phyloP scores from a whole-genome alignment of 2,888 invertebrate species.

The Agriopis leucophaearia region DNA sequence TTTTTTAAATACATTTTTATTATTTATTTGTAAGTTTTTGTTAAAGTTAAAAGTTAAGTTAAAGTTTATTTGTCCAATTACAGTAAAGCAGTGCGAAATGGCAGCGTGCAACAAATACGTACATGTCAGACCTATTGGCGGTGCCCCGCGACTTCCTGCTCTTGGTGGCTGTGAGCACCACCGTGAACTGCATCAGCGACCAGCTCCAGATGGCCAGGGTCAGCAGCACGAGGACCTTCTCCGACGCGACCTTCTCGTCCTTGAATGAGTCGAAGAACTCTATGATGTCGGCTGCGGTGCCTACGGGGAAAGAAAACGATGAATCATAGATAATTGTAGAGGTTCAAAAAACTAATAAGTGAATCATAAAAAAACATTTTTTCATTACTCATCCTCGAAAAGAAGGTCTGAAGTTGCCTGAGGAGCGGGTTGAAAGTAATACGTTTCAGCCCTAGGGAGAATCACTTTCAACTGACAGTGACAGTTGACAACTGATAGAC shows the following conservation, averaged over 20 bases:
- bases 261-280: constrained; percentile 99
- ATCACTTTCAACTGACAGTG: too few relatives aligned
- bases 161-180: constrained; percentile 96
- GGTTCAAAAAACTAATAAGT: too few relatives aligned
- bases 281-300: constrained; percentile 97
- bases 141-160: constrained; percentile 91
- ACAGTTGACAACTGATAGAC: too few relatives aligned
- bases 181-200: constrained; percentile 97
- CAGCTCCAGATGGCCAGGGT: constrained; percentile 97
- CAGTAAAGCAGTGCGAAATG: constrained; percentile 42
- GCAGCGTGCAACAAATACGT: constrained; percentile 62
- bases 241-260: constrained; percentile 92
- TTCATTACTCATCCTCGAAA: too few relatives aligned
- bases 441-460: too few relatives aligned
- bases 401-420: too few relatives aligned
- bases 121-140: constrained; percentile 85
- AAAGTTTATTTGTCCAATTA: constrained; percentile 7
- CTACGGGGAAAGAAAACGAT: constrained; percentile 64
- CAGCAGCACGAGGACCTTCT: constrained; percentile 92
- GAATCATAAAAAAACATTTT: too few relatives aligned
- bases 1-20: too few relatives aligned
- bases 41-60: too few relatives aligned
- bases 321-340: too few relatives aligned
- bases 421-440: too few relatives aligned
- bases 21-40: too few relatives aligned